Base-by-base conservation (phyloP, 2,888 invertebrate genomes). In the Agapostemon virescens region DNA sequence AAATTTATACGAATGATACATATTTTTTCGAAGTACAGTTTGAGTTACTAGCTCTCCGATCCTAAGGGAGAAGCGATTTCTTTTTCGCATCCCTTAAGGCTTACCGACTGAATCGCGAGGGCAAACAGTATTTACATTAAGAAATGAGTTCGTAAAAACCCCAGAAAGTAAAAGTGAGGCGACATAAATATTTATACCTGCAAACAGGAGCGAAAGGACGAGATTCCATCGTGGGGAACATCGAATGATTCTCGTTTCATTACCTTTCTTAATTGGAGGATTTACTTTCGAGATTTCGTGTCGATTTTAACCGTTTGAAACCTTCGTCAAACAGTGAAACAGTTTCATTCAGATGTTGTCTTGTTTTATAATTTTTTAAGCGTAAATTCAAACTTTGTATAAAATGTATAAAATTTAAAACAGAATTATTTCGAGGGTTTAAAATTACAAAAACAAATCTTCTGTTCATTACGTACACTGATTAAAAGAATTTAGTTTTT, bases 91-190 rank as follows among this genome's bases (percentile, higher is more conserved):
- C 83, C 86, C 86, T 74, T 33, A 78, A 79, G 88, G 87, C 86
- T 87, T 87, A 87, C 82, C 11, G 33, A n/a, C 52, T 66, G 84
- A 74, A 82, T 83, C 82, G 84, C 76, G 71, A 72, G 55, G 87
- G 90, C 89, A 91, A 92, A 92, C 90, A 90, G 86, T 88, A 92
- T 92, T 92, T 92, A 91, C 91, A 91, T 92, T 82, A 88, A 82
- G 89, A 91, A 92, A 91, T 91, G 89, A 90, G 90, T 89, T 91
- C 86, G 85, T 87, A 87, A 89, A 90, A 90, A 89, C 88, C 87
- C 85, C 84, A 85, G 86, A 72, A 88, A 88, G 87, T 88, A 87
- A 85, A 85, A 86, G 79, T 36, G 33, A 73, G 55, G 36, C 36
- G 23, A 52, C 70, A 86, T 86, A 83, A 84, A 86, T 86, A 86